Conservation (phyloP, 2,113 vertebrate genomes). For the Trochalopteron elliotii region DNA sequence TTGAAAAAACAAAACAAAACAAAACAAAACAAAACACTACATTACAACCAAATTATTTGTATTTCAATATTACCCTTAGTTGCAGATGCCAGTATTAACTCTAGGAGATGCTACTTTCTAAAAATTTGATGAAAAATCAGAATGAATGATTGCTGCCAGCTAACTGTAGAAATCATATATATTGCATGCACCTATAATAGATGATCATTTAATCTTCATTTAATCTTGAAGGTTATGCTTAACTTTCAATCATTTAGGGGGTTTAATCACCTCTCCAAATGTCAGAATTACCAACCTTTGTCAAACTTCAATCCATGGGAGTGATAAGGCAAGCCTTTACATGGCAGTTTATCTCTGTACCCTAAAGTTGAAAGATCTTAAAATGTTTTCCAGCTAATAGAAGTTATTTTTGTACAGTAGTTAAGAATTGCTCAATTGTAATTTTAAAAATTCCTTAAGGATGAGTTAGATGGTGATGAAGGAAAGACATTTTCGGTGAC, state of each 20-base stretch:
- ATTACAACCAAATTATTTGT: neutral
- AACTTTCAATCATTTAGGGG: neutral
- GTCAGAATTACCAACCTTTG: slow-evolving; percentile 7
- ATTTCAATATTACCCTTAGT: neutral
- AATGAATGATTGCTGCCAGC: slow-evolving; percentile 15
- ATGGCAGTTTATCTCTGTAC: neutral
- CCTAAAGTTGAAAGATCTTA: slow-evolving; percentile 2
- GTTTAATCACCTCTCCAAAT: slow-evolving; percentile 12
- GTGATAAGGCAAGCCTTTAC: neutral
- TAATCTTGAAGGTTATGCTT: neutral
- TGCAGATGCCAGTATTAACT: neutral
- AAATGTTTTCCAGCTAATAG: slow-evolving; percentile 28
- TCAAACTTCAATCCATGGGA: neutral
- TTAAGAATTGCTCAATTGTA: slow-evolving; percentile 34
- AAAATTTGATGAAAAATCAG: neutral
- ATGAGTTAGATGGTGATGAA: slow-evolving; percentile 34
- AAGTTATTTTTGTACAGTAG: slow-evolving; percentile 45
- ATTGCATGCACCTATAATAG: neutral
- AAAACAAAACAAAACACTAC: neutral
- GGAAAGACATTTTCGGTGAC: slow-evolving; percentile 8
- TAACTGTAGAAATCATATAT: neutral
- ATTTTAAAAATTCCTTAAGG: slow-evolving; percentile 38
- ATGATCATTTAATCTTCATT: slow-evolving; percentile 32
- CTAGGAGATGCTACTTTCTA: neutral
- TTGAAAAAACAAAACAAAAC: too few relatives aligned